phyloP scores from a whole-genome alignment of 2,888 invertebrate species.

The Tetranychus piercei region DNA sequence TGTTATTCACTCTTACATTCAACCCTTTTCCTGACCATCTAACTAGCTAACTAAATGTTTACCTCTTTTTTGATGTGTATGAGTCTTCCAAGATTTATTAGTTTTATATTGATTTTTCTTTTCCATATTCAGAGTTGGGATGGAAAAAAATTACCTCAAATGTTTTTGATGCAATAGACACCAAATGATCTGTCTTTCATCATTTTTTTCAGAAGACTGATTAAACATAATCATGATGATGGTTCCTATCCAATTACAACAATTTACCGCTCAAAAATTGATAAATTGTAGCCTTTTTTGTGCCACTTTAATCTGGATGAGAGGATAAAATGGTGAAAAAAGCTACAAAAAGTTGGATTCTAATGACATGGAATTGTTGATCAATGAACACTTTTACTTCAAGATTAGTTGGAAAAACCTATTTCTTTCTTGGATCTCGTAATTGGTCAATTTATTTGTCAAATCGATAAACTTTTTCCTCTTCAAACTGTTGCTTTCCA shows the following conservation, averaged over 20 bases:
- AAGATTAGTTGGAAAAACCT: neutral
- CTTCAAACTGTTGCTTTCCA: neutral
- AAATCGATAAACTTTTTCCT: neutral
- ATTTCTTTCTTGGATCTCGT: neutral
- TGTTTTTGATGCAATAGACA: neutral
- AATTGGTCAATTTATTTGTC: neutral
- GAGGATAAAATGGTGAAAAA: neutral
- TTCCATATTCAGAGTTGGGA: no score
- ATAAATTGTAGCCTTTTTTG: neutral
- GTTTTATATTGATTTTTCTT: neutral
- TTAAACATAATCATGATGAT: neutral
- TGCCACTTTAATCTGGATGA: neutral
- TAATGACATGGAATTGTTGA: neutral
- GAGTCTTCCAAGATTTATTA: neutral
- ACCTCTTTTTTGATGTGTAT: neutral
- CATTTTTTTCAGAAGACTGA: neutral
- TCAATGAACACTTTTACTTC: neutral
- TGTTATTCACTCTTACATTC: neutral
- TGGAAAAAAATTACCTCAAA: neutral
- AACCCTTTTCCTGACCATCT: neutral
- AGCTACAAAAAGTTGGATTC: neutral
- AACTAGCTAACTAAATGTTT: neutral
- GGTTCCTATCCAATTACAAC: neutral
- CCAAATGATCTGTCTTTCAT: neutral
- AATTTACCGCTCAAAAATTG: neutral